phyloP scores from a whole-genome alignment of 2,113 vertebrate genomes.

The Antigone vipio region DNA sequence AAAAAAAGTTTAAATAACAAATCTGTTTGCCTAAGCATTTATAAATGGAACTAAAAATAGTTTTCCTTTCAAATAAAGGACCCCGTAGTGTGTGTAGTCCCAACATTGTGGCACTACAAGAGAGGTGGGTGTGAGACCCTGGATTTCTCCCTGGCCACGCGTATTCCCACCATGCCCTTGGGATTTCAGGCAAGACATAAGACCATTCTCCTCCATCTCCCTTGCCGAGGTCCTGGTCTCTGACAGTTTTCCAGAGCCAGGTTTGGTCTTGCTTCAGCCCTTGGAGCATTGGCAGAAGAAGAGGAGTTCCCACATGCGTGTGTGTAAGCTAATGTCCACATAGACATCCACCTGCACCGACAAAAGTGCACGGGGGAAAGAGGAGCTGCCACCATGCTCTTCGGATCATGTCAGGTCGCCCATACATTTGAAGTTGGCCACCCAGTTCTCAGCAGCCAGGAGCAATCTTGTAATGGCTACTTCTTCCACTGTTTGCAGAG shows the following conservation, averaged over 20 bases:
- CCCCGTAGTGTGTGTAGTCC: rapidly evolving
- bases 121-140: neutral
- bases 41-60: neutral
- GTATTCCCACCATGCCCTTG: neutral
- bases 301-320: neutral
- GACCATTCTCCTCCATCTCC: neutral
- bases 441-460: neutral
- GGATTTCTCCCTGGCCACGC: neutral
- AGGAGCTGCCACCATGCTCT: neutral
- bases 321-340: no score
- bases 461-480: neutral
- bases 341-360: rapidly evolving
- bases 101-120: neutral
- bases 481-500: neutral
- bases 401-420: constrained; percentile 54
- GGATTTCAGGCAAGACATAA: neutral
- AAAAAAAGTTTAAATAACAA: neutral
- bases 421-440: constrained; percentile 26
- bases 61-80: neutral
- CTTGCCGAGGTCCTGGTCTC: neutral
- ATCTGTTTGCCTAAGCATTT: neutral
- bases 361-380: neutral
- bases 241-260: neutral
- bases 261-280: neutral
- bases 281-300: neutral